phyloP scores from a whole-genome alignment of 2,113 vertebrate genomes.

The Crocuta crocuta region DNA sequence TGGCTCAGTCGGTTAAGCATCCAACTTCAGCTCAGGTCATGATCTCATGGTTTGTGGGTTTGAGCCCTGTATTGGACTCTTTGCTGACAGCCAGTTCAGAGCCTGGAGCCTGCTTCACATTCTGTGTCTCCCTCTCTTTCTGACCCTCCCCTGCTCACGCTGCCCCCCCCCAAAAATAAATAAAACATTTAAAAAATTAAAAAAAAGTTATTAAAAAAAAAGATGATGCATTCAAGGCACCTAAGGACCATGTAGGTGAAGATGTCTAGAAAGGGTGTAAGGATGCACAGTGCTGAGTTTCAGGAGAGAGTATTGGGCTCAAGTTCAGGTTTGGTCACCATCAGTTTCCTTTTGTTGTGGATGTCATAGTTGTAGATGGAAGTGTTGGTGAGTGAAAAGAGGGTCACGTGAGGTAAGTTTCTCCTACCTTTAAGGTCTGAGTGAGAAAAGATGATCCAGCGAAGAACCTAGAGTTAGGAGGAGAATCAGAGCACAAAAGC shows the following conservation, averaged over 20 bases:
- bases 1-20: too few species aligned
- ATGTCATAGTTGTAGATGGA: background rate
- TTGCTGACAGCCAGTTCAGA: too few species aligned
- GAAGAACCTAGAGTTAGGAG: background rate
- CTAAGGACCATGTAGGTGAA: background rate
- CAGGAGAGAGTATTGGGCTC: background rate
- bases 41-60: too few species aligned
- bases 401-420: background rate
- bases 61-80: too few species aligned
- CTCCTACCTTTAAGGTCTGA: background rate
- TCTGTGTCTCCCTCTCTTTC: too few species aligned
- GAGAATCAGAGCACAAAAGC: conserved; percentile 3
- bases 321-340: background rate
- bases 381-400: background rate
- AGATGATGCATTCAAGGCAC: background rate
- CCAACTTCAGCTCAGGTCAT: too few species aligned
- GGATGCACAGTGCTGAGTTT: background rate
- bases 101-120: too few species aligned
- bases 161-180: too few species aligned
- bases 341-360: background rate
- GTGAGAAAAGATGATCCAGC: background rate
- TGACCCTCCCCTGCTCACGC: too few species aligned
- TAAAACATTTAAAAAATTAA: too few species aligned
- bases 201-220: too few species aligned
- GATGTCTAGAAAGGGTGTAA: background rate